Evolutionary conservation across 2,113 vertebrate genomes (phyloP).

Genomic region (Mohoua ochrocephala): DNA sequence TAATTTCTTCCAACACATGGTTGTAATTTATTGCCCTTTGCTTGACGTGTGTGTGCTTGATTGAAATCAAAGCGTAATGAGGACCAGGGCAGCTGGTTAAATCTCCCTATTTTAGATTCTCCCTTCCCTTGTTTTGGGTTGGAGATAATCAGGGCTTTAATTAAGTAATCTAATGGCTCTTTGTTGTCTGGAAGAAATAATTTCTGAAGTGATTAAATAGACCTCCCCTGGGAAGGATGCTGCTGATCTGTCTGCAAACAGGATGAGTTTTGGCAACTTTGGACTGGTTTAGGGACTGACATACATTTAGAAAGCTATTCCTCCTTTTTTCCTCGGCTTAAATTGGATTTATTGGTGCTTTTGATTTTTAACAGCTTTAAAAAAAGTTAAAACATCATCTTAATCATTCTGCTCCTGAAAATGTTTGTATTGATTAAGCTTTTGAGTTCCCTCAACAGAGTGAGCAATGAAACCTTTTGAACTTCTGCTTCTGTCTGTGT

Average conservation of each 20-base stretch:
- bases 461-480: constrained; percentile 4
- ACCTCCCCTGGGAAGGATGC: constrained; percentile 21
- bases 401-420: not conserved
- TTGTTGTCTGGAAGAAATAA: constrained; percentile 60
- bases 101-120: constrained; percentile 5
- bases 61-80: constrained; percentile 72
- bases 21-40: constrained; percentile 71
- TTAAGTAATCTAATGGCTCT: constrained; percentile 60
- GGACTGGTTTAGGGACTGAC: not conserved
- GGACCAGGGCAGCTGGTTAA: constrained; percentile 48
- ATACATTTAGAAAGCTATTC: not conserved
- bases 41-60: constrained; percentile 68
- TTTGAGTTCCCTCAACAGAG: not conserved
- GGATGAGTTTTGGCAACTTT: not conserved
- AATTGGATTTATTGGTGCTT: not conserved
- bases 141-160: constrained; percentile 67
- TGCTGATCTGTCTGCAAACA: not conserved
- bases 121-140: constrained; percentile 36
- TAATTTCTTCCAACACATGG: constrained; percentile 66
- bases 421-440: not conserved
- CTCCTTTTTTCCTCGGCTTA: not conserved
- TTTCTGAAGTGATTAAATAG: constrained; percentile 41
- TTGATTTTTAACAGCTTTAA: not conserved
- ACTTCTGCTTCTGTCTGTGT: not conserved
- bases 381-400: not conserved